Percentiles rank a stretch among this genome's conserved stretches.
Conservation (phyloP, 2,113 vertebrate species). For the Aptenodytes forsteri region DNA sequence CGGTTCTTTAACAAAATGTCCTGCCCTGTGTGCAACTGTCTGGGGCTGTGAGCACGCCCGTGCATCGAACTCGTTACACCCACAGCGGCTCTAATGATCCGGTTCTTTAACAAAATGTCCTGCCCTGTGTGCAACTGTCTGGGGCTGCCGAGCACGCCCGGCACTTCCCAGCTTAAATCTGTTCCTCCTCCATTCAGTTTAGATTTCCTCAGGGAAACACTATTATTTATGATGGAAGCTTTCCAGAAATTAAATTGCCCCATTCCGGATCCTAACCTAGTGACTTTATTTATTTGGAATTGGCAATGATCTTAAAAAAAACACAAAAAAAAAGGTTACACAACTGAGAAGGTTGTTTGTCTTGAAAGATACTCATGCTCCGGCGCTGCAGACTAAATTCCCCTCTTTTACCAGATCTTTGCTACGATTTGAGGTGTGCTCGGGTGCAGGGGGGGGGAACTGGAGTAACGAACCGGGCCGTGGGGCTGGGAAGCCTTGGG, state of each 20-base stretch:
- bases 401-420: accelerated
- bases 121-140: accelerated
- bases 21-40: accelerated
- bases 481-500: neutral
- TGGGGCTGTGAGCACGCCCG: neutral
- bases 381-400: accelerated
- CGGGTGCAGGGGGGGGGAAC: accelerated
- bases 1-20: neutral
- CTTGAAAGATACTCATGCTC: neutral
- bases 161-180: neutral
- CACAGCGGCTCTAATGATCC: neutral
- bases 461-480: accelerated
- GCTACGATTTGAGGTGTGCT: neutral
- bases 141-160: neutral
- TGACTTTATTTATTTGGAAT: neutral
- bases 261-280: neutral
- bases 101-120: neutral
- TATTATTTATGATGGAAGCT: neutral
- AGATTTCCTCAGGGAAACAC: neutral
- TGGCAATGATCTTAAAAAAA: neutral
- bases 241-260: neutral
- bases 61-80: neutral
- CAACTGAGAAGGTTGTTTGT: neutral
- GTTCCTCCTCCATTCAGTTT: neutral
- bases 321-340: neutral